Evolutionary conservation across 2,113 vertebrate genomes (phyloP), one percentile per base, ranked within the genome.

Genomic region (Baryphthengus martii): DNA sequence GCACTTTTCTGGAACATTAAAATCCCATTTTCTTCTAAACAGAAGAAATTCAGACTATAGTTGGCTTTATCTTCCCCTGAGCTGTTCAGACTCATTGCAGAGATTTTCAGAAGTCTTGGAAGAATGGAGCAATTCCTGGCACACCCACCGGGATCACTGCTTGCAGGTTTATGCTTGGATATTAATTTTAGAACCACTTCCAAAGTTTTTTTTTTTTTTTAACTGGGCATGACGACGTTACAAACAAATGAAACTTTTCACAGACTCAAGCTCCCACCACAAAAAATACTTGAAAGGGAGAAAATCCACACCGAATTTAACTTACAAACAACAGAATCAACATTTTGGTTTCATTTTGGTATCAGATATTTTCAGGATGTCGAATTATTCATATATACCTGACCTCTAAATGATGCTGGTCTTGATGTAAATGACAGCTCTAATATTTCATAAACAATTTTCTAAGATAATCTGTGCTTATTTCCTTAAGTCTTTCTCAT

Each of bases 191-290:
- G 56, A 94, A 81, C n/a, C 16, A 87, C 28, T 90, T 94, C 88
- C 88, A 94, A 89, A n/a, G n/a, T n/a, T n/a, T n/a, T n/a, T n/a
- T n/a, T n/a, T 15, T 91, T 85, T 89, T 85, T 81, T 95, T 90
- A 93, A 93, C 68, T 35, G 28, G 61, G 47, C 40, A 40, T 10
- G 24, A 94, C 53, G 21, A 87, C 29, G 18, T 93, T 90, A 92
- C 92, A 94, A 90, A 89, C 86, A 92, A 96, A 37, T 75, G 49
- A 93, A 95, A 93, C 58, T 75, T 87, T 79, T 81, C 95, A 88
- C 7, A 90, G 39, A 87, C 28, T 84, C 35, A 53, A 81, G 31
- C 11, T 75, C 49, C 49, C 87, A 87, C 25, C 80, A 94, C 56
- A 50, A 88, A 29, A 85, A 93, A 85, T 90, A 77, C 70, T 81